Evolutionary conservation across 1,140 invertebrate species (phyloP), one percentile per base, ranked within the genome.

Genomic region (Megalonaias nervosa): DNA sequence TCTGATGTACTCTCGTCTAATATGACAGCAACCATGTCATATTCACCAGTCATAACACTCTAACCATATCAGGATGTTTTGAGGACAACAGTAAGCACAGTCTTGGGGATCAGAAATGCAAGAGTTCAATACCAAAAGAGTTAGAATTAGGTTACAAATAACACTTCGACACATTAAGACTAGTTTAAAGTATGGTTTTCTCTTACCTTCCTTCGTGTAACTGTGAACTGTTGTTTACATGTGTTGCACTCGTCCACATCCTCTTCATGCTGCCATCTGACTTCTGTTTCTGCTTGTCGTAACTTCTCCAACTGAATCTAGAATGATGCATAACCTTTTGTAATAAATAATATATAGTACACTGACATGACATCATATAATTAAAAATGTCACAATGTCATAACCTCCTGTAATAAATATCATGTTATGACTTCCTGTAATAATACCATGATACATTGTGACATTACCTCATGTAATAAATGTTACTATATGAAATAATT

Each of bases 241-340:
- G 93, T 92, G 81, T 94, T 94, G 91, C 98, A 99, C 81, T 97
- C 95, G 80, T 94, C 93, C 13, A 98, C 94, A 92, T 99, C 98
- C 80, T 99, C 98, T 85, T 98, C 97, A 88, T 98, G 96, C 92
- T 99, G 97, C 97, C 97, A 99, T 89, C 97, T 93, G 55, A 99
- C 93, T 93, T 98, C 96, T 64, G 94, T 95, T 88, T 98, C 97
- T 23, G 96, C 94, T 85, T 96, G 96, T 69, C 98, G 93, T 81
- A 99, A 97, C 89, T 96, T 96, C 92, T 99, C 97, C 83, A 99
- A 91, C 90, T 99, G 95, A 83, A 98, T 96, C 92, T 92, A 74
- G 61, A 68, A 31, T 48, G 55, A 23, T 38, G 17, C 48, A 68
- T 12, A 68, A n/a, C 26, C 15, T 31, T 31, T 31, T n/a, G 55